A percentile compares a stretch with the other conserved stretches of the same genome.
phyloP scores from a whole-genome alignment of 1,140 invertebrate species.

The Physella acuta region DNA sequence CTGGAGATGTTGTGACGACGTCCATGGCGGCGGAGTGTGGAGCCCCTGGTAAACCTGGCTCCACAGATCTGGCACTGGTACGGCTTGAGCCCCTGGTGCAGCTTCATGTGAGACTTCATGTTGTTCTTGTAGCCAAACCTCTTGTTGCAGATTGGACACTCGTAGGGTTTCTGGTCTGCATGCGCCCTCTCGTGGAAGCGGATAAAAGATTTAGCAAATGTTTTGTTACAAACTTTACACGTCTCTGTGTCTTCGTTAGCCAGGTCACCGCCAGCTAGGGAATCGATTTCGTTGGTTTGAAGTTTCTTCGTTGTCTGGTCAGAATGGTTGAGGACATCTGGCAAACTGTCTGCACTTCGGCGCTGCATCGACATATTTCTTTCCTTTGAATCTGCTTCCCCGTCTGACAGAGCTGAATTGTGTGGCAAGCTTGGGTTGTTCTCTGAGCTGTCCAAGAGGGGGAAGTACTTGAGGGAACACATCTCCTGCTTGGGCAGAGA shows the following conservation, averaged over 20 bases:
- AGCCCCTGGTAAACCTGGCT: conserved; percentile 52
- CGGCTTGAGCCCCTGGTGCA: conserved; percentile 64
- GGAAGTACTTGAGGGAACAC: conserved; percentile 18
- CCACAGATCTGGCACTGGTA: conserved; percentile 66
- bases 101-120: conserved; percentile 64
- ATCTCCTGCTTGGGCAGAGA: conserved; percentile 12
- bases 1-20: conserved; percentile 48
- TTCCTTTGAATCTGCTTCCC: conserved; percentile 13
- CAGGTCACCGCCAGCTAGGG: background rate
- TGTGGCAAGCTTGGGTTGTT: background rate
- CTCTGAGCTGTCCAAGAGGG: conserved; percentile 2
- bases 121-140: conserved; percentile 67
- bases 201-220: conserved; percentile 47
- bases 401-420: conserved; percentile 2
- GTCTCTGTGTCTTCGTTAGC: conserved; percentile 40
- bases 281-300: background rate
- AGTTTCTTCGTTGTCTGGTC: conserved; percentile 71
- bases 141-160: conserved; percentile 66
- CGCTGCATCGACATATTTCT: background rate
- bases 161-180: conserved; percentile 61
- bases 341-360: conserved; percentile 14
- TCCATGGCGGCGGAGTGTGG: conserved; percentile 49
- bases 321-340: conserved; percentile 74
- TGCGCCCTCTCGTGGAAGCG: conserved; percentile 64
- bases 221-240: conserved; percentile 49